These are phyloP conservation scores for Thereva unica DNA, from an alignment of 2,888 invertebrate genomes.

Conservation along the genomic window DNA sequence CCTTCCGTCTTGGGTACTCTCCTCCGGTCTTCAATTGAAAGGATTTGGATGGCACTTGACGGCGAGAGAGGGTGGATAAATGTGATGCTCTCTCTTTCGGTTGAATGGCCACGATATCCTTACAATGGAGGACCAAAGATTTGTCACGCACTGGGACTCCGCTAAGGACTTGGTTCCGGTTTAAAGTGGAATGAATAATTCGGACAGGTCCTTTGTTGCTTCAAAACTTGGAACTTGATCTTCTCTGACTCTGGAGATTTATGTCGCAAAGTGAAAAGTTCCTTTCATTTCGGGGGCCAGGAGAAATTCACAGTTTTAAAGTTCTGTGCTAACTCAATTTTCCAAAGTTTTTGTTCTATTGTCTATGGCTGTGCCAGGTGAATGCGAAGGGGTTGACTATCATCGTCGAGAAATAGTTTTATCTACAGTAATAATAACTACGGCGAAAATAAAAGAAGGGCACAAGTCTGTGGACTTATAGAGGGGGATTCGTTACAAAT, in stretches of 20 bases:
- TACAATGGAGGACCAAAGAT: slow-evolving; percentile 34
- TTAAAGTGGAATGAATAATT: slow-evolving; percentile 24
- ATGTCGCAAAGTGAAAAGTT: background rate
- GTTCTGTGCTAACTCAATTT: no score
- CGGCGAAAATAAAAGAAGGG: no score
- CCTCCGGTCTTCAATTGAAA: slow-evolving; percentile 6
- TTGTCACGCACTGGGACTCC: slow-evolving; percentile 38
- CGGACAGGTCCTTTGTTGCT: slow-evolving; percentile 22
- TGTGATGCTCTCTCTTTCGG: slow-evolving; percentile 23
- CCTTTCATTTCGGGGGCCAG: slow-evolving; percentile 5
- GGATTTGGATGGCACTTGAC: slow-evolving; percentile 15
- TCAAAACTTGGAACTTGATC: slow-evolving; percentile 23
- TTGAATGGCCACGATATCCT: slow-evolving; percentile 32
- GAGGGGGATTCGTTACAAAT: no score
- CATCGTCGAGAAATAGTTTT: no score
- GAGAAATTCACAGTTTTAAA: slow-evolving; percentile 3
- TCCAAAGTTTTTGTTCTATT: no score
- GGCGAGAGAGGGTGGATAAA: slow-evolving; percentile 16
- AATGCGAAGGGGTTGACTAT: no score
- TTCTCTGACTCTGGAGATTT: slow-evolving; percentile 13
- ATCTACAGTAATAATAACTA: no score
- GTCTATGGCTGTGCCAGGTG: no score
- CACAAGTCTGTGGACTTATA: no score
- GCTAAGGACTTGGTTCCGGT: slow-evolving; percentile 20
- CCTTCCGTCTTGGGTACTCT: slow-evolving; percentile 29